phyloP scores from a whole-genome alignment of 2,797 vertebrate genomes.

The Lithobates sylvaticus region DNA sequence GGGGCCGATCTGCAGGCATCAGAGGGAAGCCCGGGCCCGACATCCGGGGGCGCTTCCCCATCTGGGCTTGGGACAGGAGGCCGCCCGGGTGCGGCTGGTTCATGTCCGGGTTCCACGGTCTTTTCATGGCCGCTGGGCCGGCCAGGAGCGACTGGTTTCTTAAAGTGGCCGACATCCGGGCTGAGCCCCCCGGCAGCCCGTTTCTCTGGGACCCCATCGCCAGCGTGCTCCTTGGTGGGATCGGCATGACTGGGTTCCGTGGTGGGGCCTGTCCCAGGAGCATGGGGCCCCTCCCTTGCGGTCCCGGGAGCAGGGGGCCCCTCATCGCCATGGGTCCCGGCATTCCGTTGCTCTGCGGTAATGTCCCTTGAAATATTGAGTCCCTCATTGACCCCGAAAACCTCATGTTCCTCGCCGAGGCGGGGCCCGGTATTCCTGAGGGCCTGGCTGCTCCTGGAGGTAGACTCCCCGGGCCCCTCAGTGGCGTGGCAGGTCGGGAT shows the following conservation, averaged over 20 bases:
- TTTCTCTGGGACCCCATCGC: not conserved
- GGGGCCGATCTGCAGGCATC: conserved; percentile 66
- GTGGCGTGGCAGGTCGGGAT: too few species aligned
- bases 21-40: conserved; percentile 47
- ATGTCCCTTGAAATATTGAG: not conserved
- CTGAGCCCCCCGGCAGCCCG: not conserved
- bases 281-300: not conserved
- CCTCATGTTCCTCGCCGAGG: not conserved
- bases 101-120: conserved; percentile 31
- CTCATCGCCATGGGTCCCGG: not conserved
- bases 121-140: conserved; percentile 47
- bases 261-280: conserved; percentile 5
- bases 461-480: not conserved
- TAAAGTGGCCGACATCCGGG: conserved; percentile 29
- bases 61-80: not conserved
- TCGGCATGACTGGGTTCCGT: conserved; percentile 1
- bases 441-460: too few species aligned
- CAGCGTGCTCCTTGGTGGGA: not conserved
- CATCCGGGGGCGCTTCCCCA: conserved; percentile 40
- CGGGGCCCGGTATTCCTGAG: not conserved
- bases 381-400: not conserved
- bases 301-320: not conserved
- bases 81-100: conserved; percentile 2
- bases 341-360: conserved; percentile 32
- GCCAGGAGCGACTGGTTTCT: conserved; percentile 46